Evolutionary conservation across 2,888 invertebrate species (phyloP), one percentile per base, ranked within the genome.

Genomic region (Himalopsyche japonica): DNA sequence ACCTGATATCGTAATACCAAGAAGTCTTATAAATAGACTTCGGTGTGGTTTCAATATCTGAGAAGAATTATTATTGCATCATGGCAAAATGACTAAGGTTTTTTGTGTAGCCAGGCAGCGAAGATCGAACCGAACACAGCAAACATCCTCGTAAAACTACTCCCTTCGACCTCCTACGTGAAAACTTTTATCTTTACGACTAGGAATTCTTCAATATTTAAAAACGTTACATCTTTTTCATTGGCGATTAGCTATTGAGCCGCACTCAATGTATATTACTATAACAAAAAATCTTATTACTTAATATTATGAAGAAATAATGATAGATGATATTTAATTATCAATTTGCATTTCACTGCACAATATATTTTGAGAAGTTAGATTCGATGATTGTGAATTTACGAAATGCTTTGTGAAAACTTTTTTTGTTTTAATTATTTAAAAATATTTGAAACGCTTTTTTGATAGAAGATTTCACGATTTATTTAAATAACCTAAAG

Each of bases 131-230:
- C 20, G 57, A 57, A 57, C 57, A 20, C 57, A 20, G 57, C 57
- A 20, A 57, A 20, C 57, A 57, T 57, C 57, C 57, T 82, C 76
- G 49, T 48, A 82, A 34, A 82, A 48, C 82, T 78, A 82, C 82
- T 82, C 82, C 82, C 76, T 77, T 27, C 32, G 32, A 82, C 76
- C 82, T 82, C 82, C 82, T 82, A 82, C 82, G 82, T 82, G 76
- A 27, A 82, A 82, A 82, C 34, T 77, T 47, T 77, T 47, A 76
- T 43, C 76, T 76, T 34, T 76, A 76, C 27, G 34, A n/a, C 76
- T 76, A 76, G 76, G 76, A 76, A 34, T 34, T 32, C 57, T 57
- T 24, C 20, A 57, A 7, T 20, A 57, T 57, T 57, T 57, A 57
- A 57, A 57, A 57, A 57, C 57, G 57, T 57, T 57, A 57, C 57